Evolutionary conservation across 2,113 vertebrate genomes (phyloP), one percentile per base, ranked within the genome.

Genomic region (Nannospalax galili): DNA sequence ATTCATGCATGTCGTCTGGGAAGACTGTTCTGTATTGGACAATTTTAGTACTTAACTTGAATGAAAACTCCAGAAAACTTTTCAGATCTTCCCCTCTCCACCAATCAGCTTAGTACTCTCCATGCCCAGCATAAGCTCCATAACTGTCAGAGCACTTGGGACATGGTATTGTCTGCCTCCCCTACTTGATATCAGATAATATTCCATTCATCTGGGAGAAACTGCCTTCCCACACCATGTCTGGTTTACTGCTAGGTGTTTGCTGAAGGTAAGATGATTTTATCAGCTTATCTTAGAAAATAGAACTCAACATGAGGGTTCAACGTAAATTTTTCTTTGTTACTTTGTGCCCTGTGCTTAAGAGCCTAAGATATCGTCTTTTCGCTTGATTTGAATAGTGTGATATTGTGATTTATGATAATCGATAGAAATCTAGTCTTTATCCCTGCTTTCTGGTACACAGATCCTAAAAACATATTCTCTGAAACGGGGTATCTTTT

Each of bases 151-250:
- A 58, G 20, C 40, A 42, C 32, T 89, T 42, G 81, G 58, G 17
- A 64, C 26, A 22, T 26, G 65, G 3, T 52, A 35, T 7, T 73
- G 5, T 67, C 88, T 90, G 82, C 90, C 65, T 58, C 84, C 45
- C 69, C 72, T 91, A 42, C 37, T 42, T 84, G 75, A 79, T 42
- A 60, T 80, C 42, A 92, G 84, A 91, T 64, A 84, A 84, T 91
- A 79, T 64, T 93, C 37, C 80, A 90, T 87, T 65, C 58, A 52
- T 73, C 22, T 74, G 81, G 77, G 62, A 88, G 77, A 93, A 77
- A 45, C 8, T 75, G 81, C 37, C 72, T 88, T 95, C 45, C 70
- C 64, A 81, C 9, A 37, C 37, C 48, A 56, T 30, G 58, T 35
- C 70, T 93, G 73, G 11, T 7, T 77, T 75, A 67, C 2, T 30